Base-by-base conservation (phyloP, 1,140 invertebrate genomes). In the Acromyrmex heyeri region DNA sequence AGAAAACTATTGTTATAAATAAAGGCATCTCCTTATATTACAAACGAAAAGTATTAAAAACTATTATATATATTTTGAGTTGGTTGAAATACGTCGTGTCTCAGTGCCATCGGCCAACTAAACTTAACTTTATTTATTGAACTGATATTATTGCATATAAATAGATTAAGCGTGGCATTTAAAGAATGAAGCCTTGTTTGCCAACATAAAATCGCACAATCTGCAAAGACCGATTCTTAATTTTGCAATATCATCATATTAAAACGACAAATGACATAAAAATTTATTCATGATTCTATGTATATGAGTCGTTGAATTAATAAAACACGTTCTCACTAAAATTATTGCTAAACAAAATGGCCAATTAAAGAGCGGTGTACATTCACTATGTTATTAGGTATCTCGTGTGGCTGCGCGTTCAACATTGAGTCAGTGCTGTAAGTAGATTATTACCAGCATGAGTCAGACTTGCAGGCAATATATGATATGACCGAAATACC, bases 401-500 rank as follows among this genome's bases (percentile, higher is more conserved):
- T 70, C 78, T 81, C 50, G 14, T 30, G 30, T 79, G 14, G 30
- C n/a, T 24, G 18, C 12, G 44, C n/a, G 44, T 65, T 65, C 30
- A 70, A 81, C 21, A 70, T 70, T 81, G 78, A 81, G 34, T 81
- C 64, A 81, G 64, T 67, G 48, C 50, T 8, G 65, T 81, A 81
- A 81, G 78, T 70, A 50, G 65, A 81, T 81, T 69, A 81, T 81
- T 81, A 81, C 77, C 77, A 55, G 16, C 77, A 38, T 59, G 78
- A 81, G 34, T 81, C 78, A 81, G 50, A 70, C 34, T 27, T 34
- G 78, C 38, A 44, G 50, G 16, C 78, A 16, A 81, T 21, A 65
- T 21, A 38, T 70, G 77, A 79, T 79, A 57, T 55, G 64, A 38
- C 64, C 50, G 34, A 81, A 55, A 70, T 81, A n/a, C 50, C 30